Conservation (phyloP, 2,113 vertebrate genomes). For the Gyps fulvus region DNA sequence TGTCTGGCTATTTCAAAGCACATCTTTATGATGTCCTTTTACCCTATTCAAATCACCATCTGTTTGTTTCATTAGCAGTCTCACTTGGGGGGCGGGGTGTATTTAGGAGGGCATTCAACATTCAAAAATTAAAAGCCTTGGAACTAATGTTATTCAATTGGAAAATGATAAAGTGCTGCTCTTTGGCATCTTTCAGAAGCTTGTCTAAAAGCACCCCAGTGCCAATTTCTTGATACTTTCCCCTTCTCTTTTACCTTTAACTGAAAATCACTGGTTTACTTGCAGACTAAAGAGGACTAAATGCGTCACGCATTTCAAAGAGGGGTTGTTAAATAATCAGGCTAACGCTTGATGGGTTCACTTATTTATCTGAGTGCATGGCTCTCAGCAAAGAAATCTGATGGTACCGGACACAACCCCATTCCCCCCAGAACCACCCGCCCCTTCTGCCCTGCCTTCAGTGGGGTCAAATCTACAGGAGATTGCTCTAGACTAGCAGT, state of each 20-base stretch:
- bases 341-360: not conserved
- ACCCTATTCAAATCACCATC: not conserved
- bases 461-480: not conserved
- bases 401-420: not conserved
- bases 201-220: not conserved
- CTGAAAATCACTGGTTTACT: not conserved
- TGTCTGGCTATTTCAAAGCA: conserved; percentile 8
- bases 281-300: not conserved
- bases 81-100: not conserved
- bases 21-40: not conserved
- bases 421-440: not conserved
- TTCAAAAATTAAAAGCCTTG: not conserved
- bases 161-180: not conserved
- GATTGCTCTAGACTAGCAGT: not conserved
- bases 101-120: conserved; percentile 18
- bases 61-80: conserved; percentile 12
- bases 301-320: not conserved
- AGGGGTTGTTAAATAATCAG: not conserved
- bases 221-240: not conserved
- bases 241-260: not conserved
- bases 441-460: not conserved
- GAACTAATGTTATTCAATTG: not conserved
- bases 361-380: not conserved
- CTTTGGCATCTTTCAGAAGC: not conserved
- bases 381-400: not conserved